A percentile compares a stretch with the other conserved stretches of the same genome.
Conservation (phyloP, 2,888 invertebrate genomes). For the Balanococcus diminutus region DNA sequence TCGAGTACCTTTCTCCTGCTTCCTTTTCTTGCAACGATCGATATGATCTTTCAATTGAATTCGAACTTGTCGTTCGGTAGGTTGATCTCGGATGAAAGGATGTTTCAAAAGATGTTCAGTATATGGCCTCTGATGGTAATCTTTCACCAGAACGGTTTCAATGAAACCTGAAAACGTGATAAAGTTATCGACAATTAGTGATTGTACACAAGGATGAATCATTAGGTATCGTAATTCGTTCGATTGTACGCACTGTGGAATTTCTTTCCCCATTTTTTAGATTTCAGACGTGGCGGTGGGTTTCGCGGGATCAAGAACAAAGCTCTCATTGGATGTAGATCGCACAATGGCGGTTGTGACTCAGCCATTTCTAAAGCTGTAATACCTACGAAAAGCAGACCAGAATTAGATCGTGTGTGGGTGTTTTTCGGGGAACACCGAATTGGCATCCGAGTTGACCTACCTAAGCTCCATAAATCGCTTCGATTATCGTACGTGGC, state of each 20-base stretch:
- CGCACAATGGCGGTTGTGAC: slow-evolving; percentile 98
- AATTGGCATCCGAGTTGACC: background rate
- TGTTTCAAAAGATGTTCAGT: slow-evolving; percentile 97
- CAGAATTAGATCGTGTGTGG: background rate
- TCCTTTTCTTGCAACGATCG: slow-evolving; percentile 94
- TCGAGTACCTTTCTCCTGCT: slow-evolving; percentile 75
- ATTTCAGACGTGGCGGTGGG: slow-evolving; percentile 95
- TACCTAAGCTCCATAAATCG: slow-evolving; percentile 69
- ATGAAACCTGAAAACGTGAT: slow-evolving; percentile 74
- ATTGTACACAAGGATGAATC: slow-evolving; percentile 15
- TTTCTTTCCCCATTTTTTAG: slow-evolving; percentile 97
- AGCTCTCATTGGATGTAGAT: slow-evolving; percentile 99
- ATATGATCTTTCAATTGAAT: slow-evolving; percentile 99
- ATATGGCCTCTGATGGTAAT: slow-evolving; percentile 97
- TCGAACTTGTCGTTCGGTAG: slow-evolving; percentile 96
- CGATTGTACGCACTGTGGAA: slow-evolving; percentile 72
- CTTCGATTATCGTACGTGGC: slow-evolving; percentile 98
- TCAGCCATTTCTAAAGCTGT: slow-evolving; percentile 99
- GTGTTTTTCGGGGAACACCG: background rate
- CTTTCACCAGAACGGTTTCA: slow-evolving; percentile 97
- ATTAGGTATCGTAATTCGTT: background rate
- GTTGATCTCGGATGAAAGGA: slow-evolving; percentile 97
- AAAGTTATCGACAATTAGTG: slow-evolving; percentile 36
- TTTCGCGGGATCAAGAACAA: slow-evolving; percentile 98
- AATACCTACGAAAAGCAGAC: slow-evolving; percentile 78